Percentiles rank a stretch among this genome's conserved stretches.
Conservation (phyloP, 2,113 vertebrate species). For the Alosa alosa region DNA sequence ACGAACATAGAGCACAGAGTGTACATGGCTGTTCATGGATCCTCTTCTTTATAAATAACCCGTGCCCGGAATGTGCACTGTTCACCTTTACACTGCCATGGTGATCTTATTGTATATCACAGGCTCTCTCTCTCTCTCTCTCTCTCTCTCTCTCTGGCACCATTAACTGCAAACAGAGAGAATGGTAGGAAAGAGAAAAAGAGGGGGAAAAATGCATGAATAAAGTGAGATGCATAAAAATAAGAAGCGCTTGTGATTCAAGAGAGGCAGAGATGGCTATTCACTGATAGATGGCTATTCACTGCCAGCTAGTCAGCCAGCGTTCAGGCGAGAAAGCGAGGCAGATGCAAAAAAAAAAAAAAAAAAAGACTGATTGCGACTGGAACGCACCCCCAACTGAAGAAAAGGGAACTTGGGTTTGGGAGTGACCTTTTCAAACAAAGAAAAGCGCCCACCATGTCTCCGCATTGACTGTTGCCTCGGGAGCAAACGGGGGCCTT, state of each 20-base stretch:
- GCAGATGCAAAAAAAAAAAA: background rate
- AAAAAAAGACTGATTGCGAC: background rate
- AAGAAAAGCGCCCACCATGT: background rate
- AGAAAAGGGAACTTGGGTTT: background rate
- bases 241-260: background rate
- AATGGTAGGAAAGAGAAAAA: background rate
- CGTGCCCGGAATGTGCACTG: background rate
- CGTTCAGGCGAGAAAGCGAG: background rate
- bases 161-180: background rate
- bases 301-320: background rate
- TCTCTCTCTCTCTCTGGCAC: background rate
- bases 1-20: background rate
- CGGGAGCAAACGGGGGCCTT: background rate
- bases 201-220: background rate
- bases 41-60: background rate
- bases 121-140: background rate
- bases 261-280: background rate
- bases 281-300: background rate
- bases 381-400: background rate
- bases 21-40: background rate
- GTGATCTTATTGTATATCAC: background rate
- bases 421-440: conserved; percentile 2
- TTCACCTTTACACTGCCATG: background rate
- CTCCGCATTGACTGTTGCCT: background rate
- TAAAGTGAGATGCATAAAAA: background rate